A percentile compares a stretch with the other conserved stretches of the same genome.
These are phyloP conservation scores for Pantherophis vulpinus DNA, from an alignment of 2,797 vertebrate genomes.

Conservation along the genomic window DNA sequence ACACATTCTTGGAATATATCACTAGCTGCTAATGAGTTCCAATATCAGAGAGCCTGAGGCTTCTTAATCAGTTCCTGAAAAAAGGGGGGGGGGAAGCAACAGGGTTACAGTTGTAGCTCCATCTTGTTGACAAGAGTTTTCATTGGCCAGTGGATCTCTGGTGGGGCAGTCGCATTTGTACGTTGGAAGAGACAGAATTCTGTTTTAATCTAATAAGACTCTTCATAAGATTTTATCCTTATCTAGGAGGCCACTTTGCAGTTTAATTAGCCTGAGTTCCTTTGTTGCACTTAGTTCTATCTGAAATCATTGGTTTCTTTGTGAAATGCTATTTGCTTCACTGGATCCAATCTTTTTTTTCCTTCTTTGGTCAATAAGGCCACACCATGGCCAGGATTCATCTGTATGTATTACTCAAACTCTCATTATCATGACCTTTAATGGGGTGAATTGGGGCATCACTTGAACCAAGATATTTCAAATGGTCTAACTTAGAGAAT, in stretches of 20 bases:
- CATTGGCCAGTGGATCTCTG: not conserved
- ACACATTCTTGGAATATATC: not conserved
- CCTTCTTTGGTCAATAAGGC: not conserved
- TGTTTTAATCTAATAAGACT: not conserved
- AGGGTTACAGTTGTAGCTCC: too few species aligned
- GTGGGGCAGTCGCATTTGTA: too few species aligned
- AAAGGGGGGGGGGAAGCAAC: fast-evolving
- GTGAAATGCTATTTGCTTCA: not conserved
- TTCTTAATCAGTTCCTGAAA: not conserved
- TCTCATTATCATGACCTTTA: not conserved
- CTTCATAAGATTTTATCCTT: not conserved
- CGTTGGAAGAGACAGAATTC: not conserved
- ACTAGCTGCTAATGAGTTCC: not conserved
- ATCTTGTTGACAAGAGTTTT: not conserved
- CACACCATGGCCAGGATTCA: not conserved
- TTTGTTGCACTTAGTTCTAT: not conserved
- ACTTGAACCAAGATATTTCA: not conserved
- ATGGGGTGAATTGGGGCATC: not conserved
- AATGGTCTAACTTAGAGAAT: not conserved
- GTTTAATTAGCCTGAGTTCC: not conserved
- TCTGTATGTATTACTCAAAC: not conserved
- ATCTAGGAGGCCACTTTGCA: not conserved
- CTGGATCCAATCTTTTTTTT: not conserved
- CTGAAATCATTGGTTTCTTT: not conserved
- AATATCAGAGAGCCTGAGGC: not conserved